Evolutionary conservation across 2,797 vertebrate genomes (phyloP).

Genomic region (Falco concolor): DNA sequence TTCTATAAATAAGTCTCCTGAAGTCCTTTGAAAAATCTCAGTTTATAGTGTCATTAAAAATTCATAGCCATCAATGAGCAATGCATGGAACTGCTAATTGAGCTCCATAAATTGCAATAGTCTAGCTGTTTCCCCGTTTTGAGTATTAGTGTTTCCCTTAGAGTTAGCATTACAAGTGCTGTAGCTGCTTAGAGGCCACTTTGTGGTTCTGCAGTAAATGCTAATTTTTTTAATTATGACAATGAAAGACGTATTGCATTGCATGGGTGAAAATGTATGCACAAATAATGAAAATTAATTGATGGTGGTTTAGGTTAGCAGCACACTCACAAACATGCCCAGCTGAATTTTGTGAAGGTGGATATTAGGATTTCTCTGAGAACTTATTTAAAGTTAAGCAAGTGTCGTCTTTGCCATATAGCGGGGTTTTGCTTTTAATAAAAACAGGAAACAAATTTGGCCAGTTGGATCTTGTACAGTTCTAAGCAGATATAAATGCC

Average conservation of each 20-base stretch:
- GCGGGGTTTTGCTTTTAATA: background rate
- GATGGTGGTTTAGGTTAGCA: background rate
- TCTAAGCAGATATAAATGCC: background rate
- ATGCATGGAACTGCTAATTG: background rate
- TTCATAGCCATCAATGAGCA: background rate
- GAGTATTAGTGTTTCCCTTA: background rate
- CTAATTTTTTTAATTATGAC: background rate
- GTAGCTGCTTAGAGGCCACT: background rate
- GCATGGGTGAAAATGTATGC: background rate
- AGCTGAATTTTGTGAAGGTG: background rate
- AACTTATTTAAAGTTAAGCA: background rate
- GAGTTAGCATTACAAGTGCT: background rate
- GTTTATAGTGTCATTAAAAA: background rate
- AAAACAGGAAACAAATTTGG: background rate
- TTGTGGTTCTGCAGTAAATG: background rate
- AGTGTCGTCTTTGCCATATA: background rate
- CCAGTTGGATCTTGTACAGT: background rate
- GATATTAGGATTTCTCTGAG: background rate
- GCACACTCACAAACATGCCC: background rate
- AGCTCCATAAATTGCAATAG: background rate
- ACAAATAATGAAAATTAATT: background rate
- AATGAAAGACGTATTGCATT: background rate
- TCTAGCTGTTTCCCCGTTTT: background rate
- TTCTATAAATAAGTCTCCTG: accelerated
- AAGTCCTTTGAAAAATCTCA: background rate